These are phyloP conservation scores for Actenoides lindsayi DNA, from an alignment of 2,113 vertebrate species.

Conservation along the genomic window DNA sequence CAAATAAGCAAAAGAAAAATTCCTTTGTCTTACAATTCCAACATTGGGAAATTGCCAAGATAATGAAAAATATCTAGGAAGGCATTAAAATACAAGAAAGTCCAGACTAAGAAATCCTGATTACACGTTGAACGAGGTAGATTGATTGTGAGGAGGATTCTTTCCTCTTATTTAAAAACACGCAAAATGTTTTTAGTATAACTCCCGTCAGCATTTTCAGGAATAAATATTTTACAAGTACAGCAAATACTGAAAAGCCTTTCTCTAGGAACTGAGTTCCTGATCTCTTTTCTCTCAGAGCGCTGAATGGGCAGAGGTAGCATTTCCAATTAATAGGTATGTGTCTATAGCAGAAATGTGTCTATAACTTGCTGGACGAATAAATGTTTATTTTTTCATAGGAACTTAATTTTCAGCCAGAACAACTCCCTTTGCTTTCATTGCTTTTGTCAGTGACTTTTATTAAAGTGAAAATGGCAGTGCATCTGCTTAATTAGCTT, in stretches of 20 bases:
- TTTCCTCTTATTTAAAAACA: background rate
- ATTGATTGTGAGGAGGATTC: background rate
- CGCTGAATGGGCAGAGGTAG: background rate
- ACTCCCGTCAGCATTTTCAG: background rate
- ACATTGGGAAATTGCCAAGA: background rate
- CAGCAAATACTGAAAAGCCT: background rate
- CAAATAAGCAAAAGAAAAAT: background rate
- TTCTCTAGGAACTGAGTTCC: background rate
- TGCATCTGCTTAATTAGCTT: constrained; percentile 75
- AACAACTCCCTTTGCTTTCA: constrained; percentile 12
- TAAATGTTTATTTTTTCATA: constrained; percentile 27
- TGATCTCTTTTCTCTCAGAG: background rate
- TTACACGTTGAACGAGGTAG: background rate
- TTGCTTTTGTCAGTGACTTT: constrained; percentile 65
- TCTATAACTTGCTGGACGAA: background rate
- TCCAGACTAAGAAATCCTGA: background rate
- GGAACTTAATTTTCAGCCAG: constrained; percentile 12
- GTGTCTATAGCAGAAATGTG: background rate
- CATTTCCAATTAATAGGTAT: background rate
- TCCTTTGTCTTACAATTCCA: background rate
- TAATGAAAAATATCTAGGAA: background rate
- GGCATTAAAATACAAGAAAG: background rate
- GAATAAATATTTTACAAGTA: background rate
- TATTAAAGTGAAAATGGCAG: constrained; percentile 69
- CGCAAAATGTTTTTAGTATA: background rate